These are phyloP conservation scores for Chroicocephalus ridibundus DNA, from an alignment of 2,113 vertebrate genomes.

Conservation along the genomic window DNA sequence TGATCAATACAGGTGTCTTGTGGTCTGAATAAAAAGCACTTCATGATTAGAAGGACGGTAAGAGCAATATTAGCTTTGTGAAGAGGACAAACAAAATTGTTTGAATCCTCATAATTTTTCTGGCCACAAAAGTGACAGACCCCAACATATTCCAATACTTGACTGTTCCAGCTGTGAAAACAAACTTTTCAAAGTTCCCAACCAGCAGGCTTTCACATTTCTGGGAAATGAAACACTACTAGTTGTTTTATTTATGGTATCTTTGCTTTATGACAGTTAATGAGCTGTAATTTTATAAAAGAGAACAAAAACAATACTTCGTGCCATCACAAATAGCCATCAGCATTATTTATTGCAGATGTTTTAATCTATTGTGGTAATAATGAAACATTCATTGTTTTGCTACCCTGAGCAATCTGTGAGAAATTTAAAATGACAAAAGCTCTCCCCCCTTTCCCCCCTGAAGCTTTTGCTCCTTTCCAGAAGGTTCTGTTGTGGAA, in stretches of 20 bases:
- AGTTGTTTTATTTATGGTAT: constrained; percentile 68
- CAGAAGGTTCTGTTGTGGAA: constrained; percentile 43
- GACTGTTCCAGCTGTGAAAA: constrained; percentile 67
- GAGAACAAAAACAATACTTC: constrained; percentile 61
- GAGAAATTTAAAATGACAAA: constrained; percentile 66
- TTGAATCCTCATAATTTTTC: constrained; percentile 6
- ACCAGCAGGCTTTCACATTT: constrained; percentile 68
- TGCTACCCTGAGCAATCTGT: constrained; percentile 67
- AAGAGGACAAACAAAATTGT: neutral
- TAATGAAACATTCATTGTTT: constrained; percentile 70
- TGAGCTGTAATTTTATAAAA: constrained; percentile 66
- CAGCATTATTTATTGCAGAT: constrained; percentile 71
- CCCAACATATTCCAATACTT: constrained; percentile 45
- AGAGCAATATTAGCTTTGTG: neutral
- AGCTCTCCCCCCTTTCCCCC: neutral
- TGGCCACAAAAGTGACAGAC: constrained; percentile 19
- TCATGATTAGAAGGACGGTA: neutral
- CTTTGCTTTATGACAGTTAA: constrained; percentile 57
- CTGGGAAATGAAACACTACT: constrained; percentile 67
- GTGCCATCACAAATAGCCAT: constrained; percentile 71
- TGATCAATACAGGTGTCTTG: neutral
- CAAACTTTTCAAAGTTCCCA: constrained; percentile 67
- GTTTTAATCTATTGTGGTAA: constrained; percentile 68
- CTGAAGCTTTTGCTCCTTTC: constrained; percentile 25
- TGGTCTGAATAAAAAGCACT: neutral